Evolutionary conservation across 2,113 vertebrate species (phyloP).

Genomic region (Pseudolaguvia tuberculata): DNA sequence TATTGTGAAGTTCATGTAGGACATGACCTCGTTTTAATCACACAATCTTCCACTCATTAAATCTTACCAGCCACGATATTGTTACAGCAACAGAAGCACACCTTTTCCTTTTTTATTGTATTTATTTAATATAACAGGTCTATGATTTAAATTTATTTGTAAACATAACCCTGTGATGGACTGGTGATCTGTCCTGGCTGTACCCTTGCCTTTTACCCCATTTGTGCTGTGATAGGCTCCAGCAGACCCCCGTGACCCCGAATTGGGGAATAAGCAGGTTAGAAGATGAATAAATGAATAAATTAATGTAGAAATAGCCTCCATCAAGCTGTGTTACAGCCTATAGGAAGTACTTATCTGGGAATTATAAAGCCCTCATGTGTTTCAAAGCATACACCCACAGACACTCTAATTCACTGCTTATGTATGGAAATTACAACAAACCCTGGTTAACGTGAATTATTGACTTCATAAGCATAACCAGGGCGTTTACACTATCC

Average conservation of each 20-base stretch:
- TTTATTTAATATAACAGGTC: background rate
- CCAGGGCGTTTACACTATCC: background rate
- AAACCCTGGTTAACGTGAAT: too few relatives aligned
- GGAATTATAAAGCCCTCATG: background rate
- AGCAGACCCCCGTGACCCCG: too few relatives aligned
- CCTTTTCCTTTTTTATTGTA: background rate
- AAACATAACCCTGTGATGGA: too few relatives aligned
- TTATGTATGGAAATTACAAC: conserved; percentile 3
- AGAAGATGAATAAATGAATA: too few relatives aligned
- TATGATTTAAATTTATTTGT: background rate
- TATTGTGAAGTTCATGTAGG: conserved; percentile 17
- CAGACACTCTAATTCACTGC: background rate
- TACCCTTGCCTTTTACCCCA: too few relatives aligned
- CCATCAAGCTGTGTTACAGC: conserved; percentile 59
- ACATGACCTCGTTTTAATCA: conserved; percentile 13
- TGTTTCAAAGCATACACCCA: background rate
- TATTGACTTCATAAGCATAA: too few relatives aligned
- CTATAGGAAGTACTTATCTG: background rate
- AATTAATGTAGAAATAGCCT: conserved; percentile 35
- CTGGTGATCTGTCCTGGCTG: too few relatives aligned
- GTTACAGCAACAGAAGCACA: too few relatives aligned
- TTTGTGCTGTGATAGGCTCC: too few relatives aligned
- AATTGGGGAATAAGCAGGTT: too few relatives aligned
- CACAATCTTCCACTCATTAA: background rate
- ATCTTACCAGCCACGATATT: background rate